These are phyloP conservation scores for Ovis aries DNA, from an alignment of 2,113 vertebrate genomes.

Conservation along the genomic window DNA sequence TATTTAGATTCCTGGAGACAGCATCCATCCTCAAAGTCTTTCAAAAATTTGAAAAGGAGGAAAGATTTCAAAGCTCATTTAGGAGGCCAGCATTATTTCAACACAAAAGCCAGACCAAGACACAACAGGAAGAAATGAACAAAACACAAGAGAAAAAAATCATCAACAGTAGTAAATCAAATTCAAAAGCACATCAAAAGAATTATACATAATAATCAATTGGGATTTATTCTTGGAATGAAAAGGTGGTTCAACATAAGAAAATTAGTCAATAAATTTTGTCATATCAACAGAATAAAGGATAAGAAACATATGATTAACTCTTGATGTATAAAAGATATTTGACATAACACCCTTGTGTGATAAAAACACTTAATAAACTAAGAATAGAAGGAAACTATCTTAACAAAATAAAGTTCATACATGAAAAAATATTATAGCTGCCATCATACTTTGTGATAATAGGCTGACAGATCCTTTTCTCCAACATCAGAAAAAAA, in stretches of 20 bases:
- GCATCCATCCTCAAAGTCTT: background rate
- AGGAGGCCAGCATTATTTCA: background rate
- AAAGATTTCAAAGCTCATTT: background rate
- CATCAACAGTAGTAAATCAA: background rate
- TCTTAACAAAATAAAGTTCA: background rate
- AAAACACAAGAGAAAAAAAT: too few species aligned
- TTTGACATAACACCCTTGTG: background rate
- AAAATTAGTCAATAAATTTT: background rate
- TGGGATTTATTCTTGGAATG: background rate
- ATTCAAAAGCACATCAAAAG: background rate
- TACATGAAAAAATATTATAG: background rate
- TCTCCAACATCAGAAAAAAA: background rate
- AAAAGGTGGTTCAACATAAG: background rate
- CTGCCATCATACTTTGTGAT: background rate
- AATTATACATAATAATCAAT: background rate
- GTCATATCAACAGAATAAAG: background rate
- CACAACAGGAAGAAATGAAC: background rate
- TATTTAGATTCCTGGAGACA: background rate
- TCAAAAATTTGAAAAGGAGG: background rate
- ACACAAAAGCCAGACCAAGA: background rate
- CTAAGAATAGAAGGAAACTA: background rate
- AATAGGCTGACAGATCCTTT: background rate
- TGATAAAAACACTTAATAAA: background rate
- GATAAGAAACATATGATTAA: background rate
- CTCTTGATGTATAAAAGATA: background rate